These are phyloP conservation scores for Clarias laeviceps DNA, from an alignment of 2,797 vertebrate genomes.

Conservation along the genomic window DNA sequence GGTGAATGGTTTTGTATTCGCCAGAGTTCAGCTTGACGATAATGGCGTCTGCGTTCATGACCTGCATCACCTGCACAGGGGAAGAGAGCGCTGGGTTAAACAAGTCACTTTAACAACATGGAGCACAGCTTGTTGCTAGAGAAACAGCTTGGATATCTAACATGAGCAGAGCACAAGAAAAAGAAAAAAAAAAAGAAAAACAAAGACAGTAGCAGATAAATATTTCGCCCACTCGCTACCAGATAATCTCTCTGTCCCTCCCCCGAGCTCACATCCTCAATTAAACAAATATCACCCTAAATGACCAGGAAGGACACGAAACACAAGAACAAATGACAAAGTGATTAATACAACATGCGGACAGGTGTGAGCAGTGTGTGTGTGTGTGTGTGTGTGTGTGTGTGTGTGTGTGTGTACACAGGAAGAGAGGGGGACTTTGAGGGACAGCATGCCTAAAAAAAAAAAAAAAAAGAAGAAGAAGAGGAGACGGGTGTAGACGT, in stretches of 20 bases:
- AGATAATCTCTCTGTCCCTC: conserved; percentile 9
- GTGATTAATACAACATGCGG: not conserved
- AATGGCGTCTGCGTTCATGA: conserved; percentile 93
- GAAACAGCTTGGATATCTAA: conserved; percentile 42
- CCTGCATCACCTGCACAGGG: conserved; percentile 88
- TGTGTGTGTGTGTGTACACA: not conserved
- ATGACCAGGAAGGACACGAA: not conserved
- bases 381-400: no score
- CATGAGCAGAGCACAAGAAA: conserved; percentile 9
- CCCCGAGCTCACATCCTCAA: conserved; percentile 16
- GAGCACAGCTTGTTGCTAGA: conserved; percentile 50
- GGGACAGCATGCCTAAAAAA: not conserved
- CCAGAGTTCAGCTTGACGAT: conserved; percentile 94
- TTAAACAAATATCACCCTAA: conserved; percentile 32
- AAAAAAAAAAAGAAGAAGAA: not conserved
- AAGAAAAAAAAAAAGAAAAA: not conserved
- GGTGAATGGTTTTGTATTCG: conserved; percentile 93
- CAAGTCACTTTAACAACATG: conserved; percentile 31
- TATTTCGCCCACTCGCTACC: conserved; percentile 43
- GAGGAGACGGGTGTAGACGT: not conserved
- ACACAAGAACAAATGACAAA: not conserved
- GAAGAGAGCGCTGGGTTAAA: conserved; percentile 22
- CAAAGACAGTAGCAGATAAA: conserved; percentile 39
- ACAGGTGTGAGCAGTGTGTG: not conserved
- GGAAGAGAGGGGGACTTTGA: not conserved